Base-by-base conservation (phyloP, 1,140 invertebrate species). In the Conus betulinus region DNA sequence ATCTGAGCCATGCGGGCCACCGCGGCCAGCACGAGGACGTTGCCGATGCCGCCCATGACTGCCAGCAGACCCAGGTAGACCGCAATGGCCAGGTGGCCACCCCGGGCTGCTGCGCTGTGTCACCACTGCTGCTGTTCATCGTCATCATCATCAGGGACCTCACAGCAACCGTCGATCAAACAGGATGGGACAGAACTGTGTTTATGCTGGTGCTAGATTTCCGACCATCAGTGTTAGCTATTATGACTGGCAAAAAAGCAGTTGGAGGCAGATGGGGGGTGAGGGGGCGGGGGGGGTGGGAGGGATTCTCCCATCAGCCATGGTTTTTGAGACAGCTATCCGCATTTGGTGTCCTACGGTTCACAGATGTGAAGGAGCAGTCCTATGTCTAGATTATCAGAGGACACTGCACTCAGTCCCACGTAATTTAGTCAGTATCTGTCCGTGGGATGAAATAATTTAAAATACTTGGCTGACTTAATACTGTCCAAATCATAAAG, bases 41-140 rank as follows among this genome's bases (percentile, higher is more conserved):
- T 89, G 51, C 88, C 88, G 20, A 71, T 52, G 20, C 57, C 51
- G 4, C 88, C 88, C 63, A 87, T 15, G 13, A 53, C 39, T 11
- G 76, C 74, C 84, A 89, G 52, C 27, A 89, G 85, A 27, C 71
- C 20, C 27, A 89, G 88, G 60, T 63, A 82, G 27, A 67, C 79
- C 3, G 81, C 85, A 11, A 57, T 87, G 78, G 11, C 60, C 81
- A 81, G 55, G n/a, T 76, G 17, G 63, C n/a, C 3, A 20, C n/a
- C 25, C 51, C 17, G 5, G 67, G 27, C 52, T 88, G 83, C 8
- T 25, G 20, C 8, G n/a, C 74, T 57, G 23, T 39, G 17, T 51
- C n/a, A 8, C 8, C 17, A 60, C 60, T 86, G 27, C 8, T 74
- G 25, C 8, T 53, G 27, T 3, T 39, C 8, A 51, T 15, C 67